Base-by-base conservation (phyloP, 2,113 vertebrate species). In the Desmodus rotundus region DNA sequence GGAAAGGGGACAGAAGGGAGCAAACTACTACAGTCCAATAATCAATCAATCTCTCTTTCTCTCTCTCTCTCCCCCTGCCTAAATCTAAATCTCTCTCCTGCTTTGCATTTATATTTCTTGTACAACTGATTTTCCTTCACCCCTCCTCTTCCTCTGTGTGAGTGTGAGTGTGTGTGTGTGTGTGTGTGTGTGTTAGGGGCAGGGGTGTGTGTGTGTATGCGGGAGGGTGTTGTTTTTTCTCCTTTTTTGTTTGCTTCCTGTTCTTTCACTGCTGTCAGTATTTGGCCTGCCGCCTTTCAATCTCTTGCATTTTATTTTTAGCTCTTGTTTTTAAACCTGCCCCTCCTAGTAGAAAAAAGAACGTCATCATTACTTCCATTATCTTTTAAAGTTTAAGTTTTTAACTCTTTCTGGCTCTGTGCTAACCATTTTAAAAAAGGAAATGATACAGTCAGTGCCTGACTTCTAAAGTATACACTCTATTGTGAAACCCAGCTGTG, bases 381-480 rank as follows among this genome's bases (percentile, higher is more conserved):
- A 63, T 63, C 61, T 50, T 83, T 58, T 52, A 77, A 83, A 72
- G 33, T 76, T 84, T 93, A 33, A 61, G 3, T 84, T 87, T 47
- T 94, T 80, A 54, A 80, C 33, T 77, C 31, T 74, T 95, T 70
- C 38, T 88, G 63, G n/a, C 15, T 88, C 47, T 88, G 63, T 91
- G 50, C 41, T 85, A 92, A 86, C 31, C n/a, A 74, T 67, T 92
- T 31, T 93, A 54, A 87, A 95, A 61, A 93, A 87, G 52, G 36
- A 91, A 95, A 63, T 81, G 73, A 67, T 3, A 5, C n/a, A 41
- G 31, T 68, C 6, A 63, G n/a, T 88, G n/a, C 96, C 43, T 54
- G 28, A 65, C 45, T 54, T 82, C 67, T 7, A 12, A 87, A 94
- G 10, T 67, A 50, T 78, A 61, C 22, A 54, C 33, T 87, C 68